Percentiles rank a stretch among this genome's conserved stretches.
Conservation (phyloP, 2,888 invertebrate genomes). For the Temnothorax unifasciatus region DNA sequence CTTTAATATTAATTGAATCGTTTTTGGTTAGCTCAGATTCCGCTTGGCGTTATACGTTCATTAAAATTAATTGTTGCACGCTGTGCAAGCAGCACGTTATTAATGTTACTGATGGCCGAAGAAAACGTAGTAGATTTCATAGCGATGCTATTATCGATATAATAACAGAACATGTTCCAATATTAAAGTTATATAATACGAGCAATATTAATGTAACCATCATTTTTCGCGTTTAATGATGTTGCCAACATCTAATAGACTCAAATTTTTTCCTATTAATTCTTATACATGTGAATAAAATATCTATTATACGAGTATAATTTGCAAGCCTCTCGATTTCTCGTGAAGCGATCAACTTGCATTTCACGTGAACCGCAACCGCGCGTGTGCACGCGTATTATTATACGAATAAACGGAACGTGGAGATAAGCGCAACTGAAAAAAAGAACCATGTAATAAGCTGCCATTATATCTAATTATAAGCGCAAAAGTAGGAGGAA, state of each 20-base stretch:
- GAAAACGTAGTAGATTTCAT: constrained; percentile 3
- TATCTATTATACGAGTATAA: not conserved
- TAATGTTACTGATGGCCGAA: constrained; percentile 1
- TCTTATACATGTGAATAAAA: not conserved
- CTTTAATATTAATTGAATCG: constrained; percentile 33
- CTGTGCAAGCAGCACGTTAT: constrained; percentile 8
- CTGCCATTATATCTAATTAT: not conserved
- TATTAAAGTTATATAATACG: not conserved
- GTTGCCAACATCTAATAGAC: not conserved
- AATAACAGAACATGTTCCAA: not conserved
- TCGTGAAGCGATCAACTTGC: constrained; percentile 4
- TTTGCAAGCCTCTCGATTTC: not conserved
- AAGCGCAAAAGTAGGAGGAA: constrained; percentile 5
- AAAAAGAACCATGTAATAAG: constrained; percentile 6
- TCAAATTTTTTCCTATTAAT: not conserved
- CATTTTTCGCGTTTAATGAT: not conserved
- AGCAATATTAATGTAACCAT: not conserved
- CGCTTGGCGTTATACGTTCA: constrained; percentile 4
- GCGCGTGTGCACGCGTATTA: not conserved
- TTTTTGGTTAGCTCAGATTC: constrained; percentile 15
- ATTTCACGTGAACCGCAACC: not conserved
- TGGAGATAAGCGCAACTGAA: not conserved
- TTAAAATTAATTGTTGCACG: constrained; percentile 42
- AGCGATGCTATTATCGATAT: not conserved
- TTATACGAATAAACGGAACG: not conserved